Base-by-base conservation (phyloP, 2,113 vertebrate species). In the Triplophysa rosa region DNA sequence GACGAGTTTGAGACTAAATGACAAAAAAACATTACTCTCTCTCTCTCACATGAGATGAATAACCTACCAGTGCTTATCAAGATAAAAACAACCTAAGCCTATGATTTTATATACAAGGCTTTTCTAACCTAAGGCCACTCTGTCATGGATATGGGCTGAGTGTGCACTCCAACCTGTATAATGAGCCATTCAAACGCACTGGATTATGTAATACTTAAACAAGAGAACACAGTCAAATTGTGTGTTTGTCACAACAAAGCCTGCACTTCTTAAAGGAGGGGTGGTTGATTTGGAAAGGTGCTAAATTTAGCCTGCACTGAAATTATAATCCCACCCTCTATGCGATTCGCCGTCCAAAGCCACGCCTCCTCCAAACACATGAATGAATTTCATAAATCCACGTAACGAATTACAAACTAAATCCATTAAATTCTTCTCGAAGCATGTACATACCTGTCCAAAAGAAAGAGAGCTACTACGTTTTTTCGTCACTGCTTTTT, bases 11-110 rank as follows among this genome's bases (percentile, higher is more conserved):
- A 83, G 82, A 74, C 29, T 81, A 79, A 76, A 68, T 78, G 77
- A 68, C 77, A 75, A 80, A 79, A 79, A 80, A 24, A 73, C 73
- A 83, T 80, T 80, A 83, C 59, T 67, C 77, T 73, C 54, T 62
- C 77, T 63, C 68, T 78, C 49, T 78, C 76, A 78, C 65, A 33
- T 16, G 40, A 76, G 67, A 81, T 64, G 62, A 81, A 84, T 56
- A 65, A 68, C 79, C 74, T 78, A 78, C 74, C 75, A 33, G 75
- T 37, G 62, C 79, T 68, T 47, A 78, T 84, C 69, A 63, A 40
- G 75, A 68, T 81, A 84, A 84, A 81, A 81, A 61, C 82, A 84
- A 65, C 73, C 70, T 16, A 23, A 63, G 62, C 70, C 19, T 49
- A 72, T 42, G 79, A 72, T 67, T 73, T 65, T 61, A 59, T 67